Evolutionary conservation across 2,113 vertebrate genomes (phyloP).

Genomic region (Sebastes fasciatus): DNA sequence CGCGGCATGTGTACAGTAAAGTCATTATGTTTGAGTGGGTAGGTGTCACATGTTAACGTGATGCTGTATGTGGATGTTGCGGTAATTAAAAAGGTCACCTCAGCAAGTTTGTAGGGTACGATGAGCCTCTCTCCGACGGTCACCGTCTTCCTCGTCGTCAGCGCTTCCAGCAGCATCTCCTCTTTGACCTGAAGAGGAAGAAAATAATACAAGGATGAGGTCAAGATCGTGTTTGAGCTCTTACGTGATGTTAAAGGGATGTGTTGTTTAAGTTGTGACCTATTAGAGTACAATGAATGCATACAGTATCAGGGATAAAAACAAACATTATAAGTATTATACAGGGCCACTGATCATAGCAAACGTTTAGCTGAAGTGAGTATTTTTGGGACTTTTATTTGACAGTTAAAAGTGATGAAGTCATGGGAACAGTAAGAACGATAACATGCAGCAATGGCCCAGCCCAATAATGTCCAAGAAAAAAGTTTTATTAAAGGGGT

Average conservation of each 20-base stretch:
- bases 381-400: neutral
- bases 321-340: neutral
- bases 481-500: neutral
- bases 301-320: neutral
- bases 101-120: conserved; percentile 94
- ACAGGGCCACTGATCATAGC: neutral
- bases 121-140: conserved; percentile 97
- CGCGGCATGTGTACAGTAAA: too few relatives aligned
- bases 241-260: neutral
- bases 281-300: neutral
- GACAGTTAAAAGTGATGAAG: neutral
- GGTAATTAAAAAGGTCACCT: conserved; percentile 83
- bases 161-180: conserved; percentile 96
- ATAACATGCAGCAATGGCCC: neutral
- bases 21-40: neutral
- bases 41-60: neutral
- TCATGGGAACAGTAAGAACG: neutral
- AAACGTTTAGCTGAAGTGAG: neutral
- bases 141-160: conserved; percentile 96
- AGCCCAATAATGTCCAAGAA: neutral
- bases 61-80: neutral
- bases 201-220: neutral
- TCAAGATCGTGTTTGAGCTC: neutral
- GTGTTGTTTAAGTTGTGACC: neutral
- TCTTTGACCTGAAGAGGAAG: conserved; percentile 91